Percentiles rank a stretch among this genome's conserved stretches.
phyloP scores from a whole-genome alignment of 2,888 invertebrate genomes.

The Orthosia cruda region DNA sequence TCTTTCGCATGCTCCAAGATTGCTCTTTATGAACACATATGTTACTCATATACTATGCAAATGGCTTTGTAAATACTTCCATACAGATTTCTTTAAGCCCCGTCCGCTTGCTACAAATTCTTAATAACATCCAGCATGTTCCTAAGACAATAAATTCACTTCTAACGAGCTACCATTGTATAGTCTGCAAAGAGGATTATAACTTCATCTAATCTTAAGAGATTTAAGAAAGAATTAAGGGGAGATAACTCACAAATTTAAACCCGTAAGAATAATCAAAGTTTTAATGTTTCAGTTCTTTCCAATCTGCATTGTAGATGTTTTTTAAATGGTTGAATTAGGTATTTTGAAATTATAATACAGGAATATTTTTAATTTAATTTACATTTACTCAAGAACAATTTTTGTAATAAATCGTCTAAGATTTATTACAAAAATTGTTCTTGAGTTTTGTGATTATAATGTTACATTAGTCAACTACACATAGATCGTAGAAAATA shows the following conservation, averaged over 20 bases:
- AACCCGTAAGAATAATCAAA: constrained; percentile 74
- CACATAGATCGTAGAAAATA: background rate
- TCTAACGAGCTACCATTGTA: constrained; percentile 73
- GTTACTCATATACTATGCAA: constrained; percentile 47
- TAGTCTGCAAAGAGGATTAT: constrained; percentile 74
- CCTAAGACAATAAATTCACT: constrained; percentile 71
- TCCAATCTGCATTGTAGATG: constrained; percentile 68
- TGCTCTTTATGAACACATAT: constrained; percentile 52
- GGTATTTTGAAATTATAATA: background rate
- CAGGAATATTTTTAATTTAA: background rate
- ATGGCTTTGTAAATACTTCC: constrained; percentile 40
- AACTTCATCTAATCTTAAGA: constrained; percentile 73
- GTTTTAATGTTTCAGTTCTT: constrained; percentile 71
- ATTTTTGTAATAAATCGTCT: too few species aligned
- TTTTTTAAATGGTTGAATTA: constrained; percentile 34
- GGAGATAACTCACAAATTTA: constrained; percentile 77
- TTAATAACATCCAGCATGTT: constrained; percentile 50
- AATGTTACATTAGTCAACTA: background rate
- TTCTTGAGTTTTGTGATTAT: background rate
- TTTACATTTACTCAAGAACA: too few species aligned
- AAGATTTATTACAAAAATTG: background rate
- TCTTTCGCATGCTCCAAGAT: constrained; percentile 64
- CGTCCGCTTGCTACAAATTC: constrained; percentile 49
- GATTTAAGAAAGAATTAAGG: constrained; percentile 70
- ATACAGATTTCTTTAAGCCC: constrained; percentile 34